A percentile compares a stretch with the other conserved stretches of the same genome.
Conservation (phyloP, 2,797 vertebrate species). For the Masticophis lateralis region DNA sequence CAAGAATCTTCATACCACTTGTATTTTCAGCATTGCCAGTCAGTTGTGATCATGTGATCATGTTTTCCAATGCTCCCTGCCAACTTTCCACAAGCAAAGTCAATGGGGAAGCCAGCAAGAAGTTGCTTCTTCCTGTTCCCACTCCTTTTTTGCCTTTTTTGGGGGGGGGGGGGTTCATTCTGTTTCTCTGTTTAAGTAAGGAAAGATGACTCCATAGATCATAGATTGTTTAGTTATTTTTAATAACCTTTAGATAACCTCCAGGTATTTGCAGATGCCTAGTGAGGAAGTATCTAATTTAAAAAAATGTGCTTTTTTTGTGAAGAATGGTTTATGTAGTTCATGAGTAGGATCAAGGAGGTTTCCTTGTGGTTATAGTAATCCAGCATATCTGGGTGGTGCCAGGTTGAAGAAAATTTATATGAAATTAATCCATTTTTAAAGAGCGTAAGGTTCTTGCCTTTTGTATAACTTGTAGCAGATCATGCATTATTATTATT, state of each 20-base stretch:
- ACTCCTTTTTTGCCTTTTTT: background rate
- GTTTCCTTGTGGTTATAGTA: background rate
- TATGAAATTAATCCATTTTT: background rate
- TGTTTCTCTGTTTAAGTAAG: background rate
- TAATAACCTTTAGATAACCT: background rate
- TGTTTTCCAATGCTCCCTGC: background rate
- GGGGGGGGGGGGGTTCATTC: background rate
- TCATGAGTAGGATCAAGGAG: background rate
- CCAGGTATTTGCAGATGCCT: background rate
- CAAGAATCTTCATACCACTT: too few relatives aligned
- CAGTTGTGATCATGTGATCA: background rate
- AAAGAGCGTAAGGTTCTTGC: background rate
- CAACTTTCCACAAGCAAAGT: background rate
- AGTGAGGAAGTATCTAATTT: background rate
- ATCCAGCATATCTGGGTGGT: background rate
- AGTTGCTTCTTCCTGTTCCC: background rate
- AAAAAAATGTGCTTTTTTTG: background rate
- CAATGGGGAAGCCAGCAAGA: background rate
- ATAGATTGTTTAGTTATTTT: background rate
- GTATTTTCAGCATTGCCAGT: too few relatives aligned
- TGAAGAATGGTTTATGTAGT: background rate
- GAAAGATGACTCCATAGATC: background rate
- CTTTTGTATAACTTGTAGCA: background rate
- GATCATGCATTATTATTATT: background rate
- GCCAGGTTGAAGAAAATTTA: background rate